phyloP scores from a whole-genome alignment of 2,888 invertebrate genomes.

The Melieria omissa region DNA sequence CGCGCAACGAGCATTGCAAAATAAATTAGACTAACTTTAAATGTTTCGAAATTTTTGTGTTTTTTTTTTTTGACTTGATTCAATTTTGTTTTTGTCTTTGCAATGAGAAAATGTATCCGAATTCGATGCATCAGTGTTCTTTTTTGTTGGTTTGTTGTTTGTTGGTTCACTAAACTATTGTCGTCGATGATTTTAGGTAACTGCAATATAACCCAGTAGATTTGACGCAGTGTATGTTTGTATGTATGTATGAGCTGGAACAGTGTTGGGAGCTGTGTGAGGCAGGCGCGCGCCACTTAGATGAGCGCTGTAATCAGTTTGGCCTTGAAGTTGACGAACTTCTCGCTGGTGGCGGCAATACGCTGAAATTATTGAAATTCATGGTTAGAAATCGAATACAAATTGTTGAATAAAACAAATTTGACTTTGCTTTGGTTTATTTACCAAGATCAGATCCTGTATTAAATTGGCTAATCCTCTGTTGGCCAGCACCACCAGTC shows the following conservation, averaged over 20 bases:
- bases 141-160: conserved; percentile 3
- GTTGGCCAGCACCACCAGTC: conserved; percentile 88
- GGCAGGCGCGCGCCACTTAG: conserved; percentile 67
- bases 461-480: conserved; percentile 87
- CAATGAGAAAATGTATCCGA: conserved; percentile 4
- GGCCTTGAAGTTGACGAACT: conserved; percentile 93
- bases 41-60: conserved; percentile 32
- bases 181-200: conserved; percentile 3
- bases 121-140: conserved; percentile 15
- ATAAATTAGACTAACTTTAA: conserved; percentile 51
- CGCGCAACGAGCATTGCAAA: conserved; percentile 32
- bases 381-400: background rate
- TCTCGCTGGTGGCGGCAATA: conserved; percentile 88
- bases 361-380: conserved; percentile 69
- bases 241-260: conserved; percentile 26
- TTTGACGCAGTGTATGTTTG: conserved; percentile 16
- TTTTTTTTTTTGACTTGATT: conserved; percentile 25
- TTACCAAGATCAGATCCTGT: conserved; percentile 87
- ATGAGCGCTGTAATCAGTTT: conserved; percentile 90
- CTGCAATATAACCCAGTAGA: background rate
- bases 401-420: background rate
- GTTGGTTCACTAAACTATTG: background rate
- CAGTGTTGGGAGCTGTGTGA: conserved; percentile 17
- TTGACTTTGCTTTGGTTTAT: conserved; percentile 47
- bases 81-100: conserved; percentile 9